Percentiles rank a stretch among this genome's conserved stretches.
Evolutionary conservation across 2,888 invertebrate genomes (phyloP).

Genomic region (Eledone cirrhosa): DNA sequence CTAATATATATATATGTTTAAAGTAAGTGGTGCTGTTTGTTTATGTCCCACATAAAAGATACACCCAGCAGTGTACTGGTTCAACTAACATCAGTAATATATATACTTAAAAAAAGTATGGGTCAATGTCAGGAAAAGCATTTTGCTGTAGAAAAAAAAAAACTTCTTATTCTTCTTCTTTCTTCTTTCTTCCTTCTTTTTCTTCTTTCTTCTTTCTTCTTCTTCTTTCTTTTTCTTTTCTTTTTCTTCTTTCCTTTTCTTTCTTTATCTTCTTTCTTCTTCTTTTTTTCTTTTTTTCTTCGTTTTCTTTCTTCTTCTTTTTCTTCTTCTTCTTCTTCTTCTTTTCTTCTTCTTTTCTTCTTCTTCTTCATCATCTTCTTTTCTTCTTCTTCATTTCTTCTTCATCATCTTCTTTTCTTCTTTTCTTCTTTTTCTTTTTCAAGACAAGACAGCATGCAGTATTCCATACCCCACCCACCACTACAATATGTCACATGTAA

Average conservation of each 20-base stretch:
- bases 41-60: no score
- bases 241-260: not conserved
- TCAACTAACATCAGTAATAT: no score
- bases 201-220: not conserved
- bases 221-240: not conserved
- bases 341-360: constrained; percentile 28
- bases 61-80: no score
- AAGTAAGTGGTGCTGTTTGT: no score
- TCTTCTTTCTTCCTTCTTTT: not conserved
- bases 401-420: not conserved
- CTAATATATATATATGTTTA: no score
- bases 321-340: not conserved
- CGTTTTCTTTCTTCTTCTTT: not conserved
- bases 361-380: constrained; percentile 28
- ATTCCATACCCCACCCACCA: no score
- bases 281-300: not conserved
- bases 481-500: no score
- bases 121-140: no score
- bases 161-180: not conserved
- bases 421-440: not conserved
- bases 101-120: no score
- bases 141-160: no score
- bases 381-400: constrained; percentile 14
- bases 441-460: no score
- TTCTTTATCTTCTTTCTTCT: not conserved